phyloP scores from a whole-genome alignment of 2,888 invertebrate species.

The Dastarcus helophoroides region DNA sequence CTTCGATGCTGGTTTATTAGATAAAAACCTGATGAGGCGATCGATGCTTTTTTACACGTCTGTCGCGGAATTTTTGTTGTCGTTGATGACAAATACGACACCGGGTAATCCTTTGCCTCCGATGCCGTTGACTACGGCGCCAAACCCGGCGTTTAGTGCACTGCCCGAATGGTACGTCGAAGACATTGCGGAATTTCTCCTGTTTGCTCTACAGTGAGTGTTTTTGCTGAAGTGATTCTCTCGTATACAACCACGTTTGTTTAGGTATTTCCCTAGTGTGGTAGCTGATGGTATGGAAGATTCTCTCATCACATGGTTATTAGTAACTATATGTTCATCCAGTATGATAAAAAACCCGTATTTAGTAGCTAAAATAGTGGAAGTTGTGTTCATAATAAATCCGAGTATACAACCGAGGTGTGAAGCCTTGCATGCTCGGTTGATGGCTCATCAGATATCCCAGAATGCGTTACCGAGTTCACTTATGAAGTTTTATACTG shows the following conservation, averaged over 20 bases:
- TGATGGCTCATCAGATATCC: slow-evolving; percentile 81
- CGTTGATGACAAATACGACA: slow-evolving; percentile 47
- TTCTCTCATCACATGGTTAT: slow-evolving; percentile 75
- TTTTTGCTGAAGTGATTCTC: no score
- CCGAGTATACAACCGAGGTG: slow-evolving; percentile 49
- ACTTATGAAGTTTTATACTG: slow-evolving; percentile 97
- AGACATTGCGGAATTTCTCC: slow-evolving; percentile 91
- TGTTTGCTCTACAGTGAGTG: slow-evolving; percentile 85
- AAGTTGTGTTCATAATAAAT: slow-evolving; percentile 73
- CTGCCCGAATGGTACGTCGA: slow-evolving; percentile 97
- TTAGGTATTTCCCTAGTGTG: slow-evolving; percentile 64
- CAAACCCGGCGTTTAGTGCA: slow-evolving; percentile 71
- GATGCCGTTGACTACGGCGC: slow-evolving; percentile 48
- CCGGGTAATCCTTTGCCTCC: slow-evolving; percentile 40
- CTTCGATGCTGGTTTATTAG: slow-evolving; percentile 80
- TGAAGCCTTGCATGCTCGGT: slow-evolving; percentile 51
- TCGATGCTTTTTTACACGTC: slow-evolving; percentile 80
- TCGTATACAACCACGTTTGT: no score
- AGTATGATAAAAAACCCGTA: slow-evolving; percentile 93
- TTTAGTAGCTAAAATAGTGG: slow-evolving; percentile 90
- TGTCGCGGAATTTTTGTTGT: slow-evolving; percentile 67
- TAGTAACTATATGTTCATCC: slow-evolving; percentile 82
- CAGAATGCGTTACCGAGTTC: slow-evolving; percentile 74
- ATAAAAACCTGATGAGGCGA: slow-evolving; percentile 69
- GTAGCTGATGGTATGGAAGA: slow-evolving; percentile 70